Evolutionary conservation across 2,888 invertebrate genomes (phyloP), one percentile per base, ranked within the genome.

Genomic region (Drosophila cognata): DNA sequence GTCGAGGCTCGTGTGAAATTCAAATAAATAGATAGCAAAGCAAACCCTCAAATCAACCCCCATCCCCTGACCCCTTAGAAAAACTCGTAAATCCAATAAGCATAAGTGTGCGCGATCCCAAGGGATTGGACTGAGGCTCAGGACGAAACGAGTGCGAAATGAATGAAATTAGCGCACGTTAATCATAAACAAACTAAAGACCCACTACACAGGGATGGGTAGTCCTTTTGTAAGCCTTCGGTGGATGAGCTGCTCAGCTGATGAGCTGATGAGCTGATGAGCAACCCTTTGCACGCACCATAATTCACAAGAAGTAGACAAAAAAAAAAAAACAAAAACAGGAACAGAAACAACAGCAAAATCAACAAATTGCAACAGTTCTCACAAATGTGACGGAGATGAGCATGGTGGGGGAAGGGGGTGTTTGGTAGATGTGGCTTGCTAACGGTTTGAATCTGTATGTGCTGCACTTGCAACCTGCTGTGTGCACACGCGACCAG

Each of bases 161-260:
- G 85, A 89, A 89, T 84, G 85, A 86, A 89, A 86, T 86, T 86
- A 86, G 85, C 85, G 85, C 76, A 85, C 90, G 90, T 86, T 86
- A 86, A 88, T 86, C 90, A 86, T 89, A 89, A 86, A 86, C 90
- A 86, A 89, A 89, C 88, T 65, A 81, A 77, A 63, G 77, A 70
- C 51, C 48, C 31, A 50, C 28, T 11, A 38, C 41, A 7, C 25
- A 18, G 11, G 43, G 13, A 35, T 31, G 21, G 6, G 31, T 18
- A 55, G 11, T 36, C 38, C 60, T 28, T 21, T 46, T 28, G 50
- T 41, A 33, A 21, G 53, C 35, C 28, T 31, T 28, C 29, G 36
- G 35, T 35, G 43, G 62, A 25, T 43, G 59, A 8, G 35, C 52
- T 16, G 55, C 16, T 64, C 36, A 21, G 43, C 29, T n/a, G 60